Conservation (phyloP, 2,888 invertebrate species). For the Nomada fabriciana region DNA sequence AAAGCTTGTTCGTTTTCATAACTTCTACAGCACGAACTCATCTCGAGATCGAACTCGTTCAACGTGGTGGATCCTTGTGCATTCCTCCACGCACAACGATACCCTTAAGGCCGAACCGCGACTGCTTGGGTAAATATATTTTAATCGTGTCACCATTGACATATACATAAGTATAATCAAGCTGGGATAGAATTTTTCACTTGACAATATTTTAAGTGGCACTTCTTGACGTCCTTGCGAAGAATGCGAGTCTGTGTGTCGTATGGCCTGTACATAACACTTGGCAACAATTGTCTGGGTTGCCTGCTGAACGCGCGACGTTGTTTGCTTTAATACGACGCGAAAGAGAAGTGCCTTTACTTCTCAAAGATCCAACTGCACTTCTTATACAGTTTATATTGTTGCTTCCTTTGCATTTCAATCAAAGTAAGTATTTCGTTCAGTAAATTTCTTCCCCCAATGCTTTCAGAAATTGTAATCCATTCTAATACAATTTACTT, state of each 20-base stretch:
- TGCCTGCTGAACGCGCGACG: slow-evolving; percentile 72
- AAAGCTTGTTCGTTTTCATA: slow-evolving; percentile 94
- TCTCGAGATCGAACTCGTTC: slow-evolving; percentile 96
- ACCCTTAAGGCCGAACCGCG: slow-evolving; percentile 90
- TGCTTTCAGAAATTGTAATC: background rate
- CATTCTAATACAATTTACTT: background rate
- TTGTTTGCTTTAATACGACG: slow-evolving; percentile 82
- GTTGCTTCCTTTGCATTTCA: slow-evolving; percentile 93
- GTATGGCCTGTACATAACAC: slow-evolving; percentile 87
- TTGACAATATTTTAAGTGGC: slow-evolving; percentile 88
- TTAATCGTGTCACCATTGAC: too few species aligned
- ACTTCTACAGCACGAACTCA: slow-evolving; percentile 96
- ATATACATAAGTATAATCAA: too few species aligned
- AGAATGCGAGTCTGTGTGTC: slow-evolving; percentile 91
- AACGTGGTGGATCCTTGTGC: slow-evolving; percentile 93
- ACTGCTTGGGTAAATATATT: slow-evolving; percentile 89
- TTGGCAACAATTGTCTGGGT: slow-evolving; percentile 86
- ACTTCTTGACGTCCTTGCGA: slow-evolving; percentile 93
- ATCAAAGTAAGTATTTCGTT: slow-evolving; percentile 89
- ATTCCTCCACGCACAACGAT: slow-evolving; percentile 84
- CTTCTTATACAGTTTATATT: slow-evolving; percentile 94
- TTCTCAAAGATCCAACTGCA: slow-evolving; percentile 94
- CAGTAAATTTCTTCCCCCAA: background rate
- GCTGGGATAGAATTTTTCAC: background rate
- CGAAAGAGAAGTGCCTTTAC: slow-evolving; percentile 90